These are phyloP conservation scores for Hoplodrina blanda DNA, from an alignment of 2,888 invertebrate species.

Conservation along the genomic window DNA sequence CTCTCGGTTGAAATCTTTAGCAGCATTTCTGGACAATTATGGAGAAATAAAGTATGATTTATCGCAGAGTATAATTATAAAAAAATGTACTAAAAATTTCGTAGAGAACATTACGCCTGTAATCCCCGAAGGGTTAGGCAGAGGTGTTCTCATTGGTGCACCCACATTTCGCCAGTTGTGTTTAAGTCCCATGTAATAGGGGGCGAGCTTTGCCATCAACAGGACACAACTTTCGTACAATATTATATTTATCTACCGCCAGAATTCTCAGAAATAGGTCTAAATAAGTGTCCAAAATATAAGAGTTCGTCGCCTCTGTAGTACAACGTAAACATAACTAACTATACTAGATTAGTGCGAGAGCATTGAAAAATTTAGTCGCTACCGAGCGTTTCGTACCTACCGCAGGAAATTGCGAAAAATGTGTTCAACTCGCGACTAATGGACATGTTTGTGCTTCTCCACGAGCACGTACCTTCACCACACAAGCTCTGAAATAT, in stretches of 20 bases:
- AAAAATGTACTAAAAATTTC: background rate
- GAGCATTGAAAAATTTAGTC: conserved; percentile 72
- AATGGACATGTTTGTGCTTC: conserved; percentile 71
- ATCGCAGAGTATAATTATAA: background rate
- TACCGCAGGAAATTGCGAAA: conserved; percentile 75
- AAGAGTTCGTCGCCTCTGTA: conserved; percentile 56
- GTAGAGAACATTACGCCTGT: no score
- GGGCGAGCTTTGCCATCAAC: no score
- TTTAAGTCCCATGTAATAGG: no score
- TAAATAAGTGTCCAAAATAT: conserved; percentile 69
- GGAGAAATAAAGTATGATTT: background rate
- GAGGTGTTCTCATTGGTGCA: no score
- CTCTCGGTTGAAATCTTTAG: no score
- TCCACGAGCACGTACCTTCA: conserved; percentile 25
- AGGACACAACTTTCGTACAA: no score
- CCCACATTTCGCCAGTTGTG: no score
- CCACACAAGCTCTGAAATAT: conserved; percentile 52
- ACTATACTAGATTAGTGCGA: conserved; percentile 68
- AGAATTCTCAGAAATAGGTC: background rate
- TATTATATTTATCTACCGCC: background rate
- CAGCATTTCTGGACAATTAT: no score
- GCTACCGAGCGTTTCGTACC: conserved; percentile 44
- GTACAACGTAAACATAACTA: conserved; percentile 64
- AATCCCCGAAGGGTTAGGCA: no score
- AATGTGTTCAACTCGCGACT: conserved; percentile 70